Base-by-base conservation (phyloP, 2,888 invertebrate genomes). In the Dolomedes plantarius region DNA sequence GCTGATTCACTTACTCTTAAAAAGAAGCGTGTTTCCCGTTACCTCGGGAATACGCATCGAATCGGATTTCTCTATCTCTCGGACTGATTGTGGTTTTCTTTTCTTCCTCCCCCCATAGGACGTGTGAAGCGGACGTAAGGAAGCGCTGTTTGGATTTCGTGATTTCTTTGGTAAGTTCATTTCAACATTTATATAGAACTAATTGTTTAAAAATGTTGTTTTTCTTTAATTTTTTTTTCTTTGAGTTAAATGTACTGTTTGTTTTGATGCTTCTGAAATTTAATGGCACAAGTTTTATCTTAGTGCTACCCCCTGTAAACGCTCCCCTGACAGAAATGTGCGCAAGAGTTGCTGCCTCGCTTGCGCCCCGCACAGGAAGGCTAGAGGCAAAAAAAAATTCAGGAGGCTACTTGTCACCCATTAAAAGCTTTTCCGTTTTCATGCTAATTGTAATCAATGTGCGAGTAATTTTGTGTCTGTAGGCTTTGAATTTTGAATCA, bases 81-180 rank as follows among this genome's bases (percentile, higher is more conserved):
- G 67, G 7, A 36, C 32, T 67, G 32, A 69, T 16, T 31, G 28
- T 9, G 11, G 11, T 67, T 67, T 23, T 27, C 23, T 9, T 41
- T 41, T 69, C 23, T 32, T 69, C 29, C 36, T 32, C 16, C 31
- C 65, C 62, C 28, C 7, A 27, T 68, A 69, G 69, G 69, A 69
- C 69, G 69, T 36, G 32, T 68, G 68, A 68, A 68, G 68, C 39
- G 19, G 68, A 19, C 36, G 11, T 39, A 19, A 7, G 28, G 62
- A 6, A 27, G 28, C n/a, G 6, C 27, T 32, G 19, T 36, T 39
- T 39, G 68, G 68, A 68, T 68, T 31, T 31, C 19, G 23, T 32
- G 29, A 31, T 39, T 31, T 68, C 16, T 68, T 23, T 28, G 68
- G 68, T 68, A 32, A 68, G 68, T 68, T 1, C 5, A 19, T 68